These are phyloP conservation scores for Brachyrhaphis roseni DNA, from an alignment of 2,797 vertebrate genomes.

Conservation along the genomic window DNA sequence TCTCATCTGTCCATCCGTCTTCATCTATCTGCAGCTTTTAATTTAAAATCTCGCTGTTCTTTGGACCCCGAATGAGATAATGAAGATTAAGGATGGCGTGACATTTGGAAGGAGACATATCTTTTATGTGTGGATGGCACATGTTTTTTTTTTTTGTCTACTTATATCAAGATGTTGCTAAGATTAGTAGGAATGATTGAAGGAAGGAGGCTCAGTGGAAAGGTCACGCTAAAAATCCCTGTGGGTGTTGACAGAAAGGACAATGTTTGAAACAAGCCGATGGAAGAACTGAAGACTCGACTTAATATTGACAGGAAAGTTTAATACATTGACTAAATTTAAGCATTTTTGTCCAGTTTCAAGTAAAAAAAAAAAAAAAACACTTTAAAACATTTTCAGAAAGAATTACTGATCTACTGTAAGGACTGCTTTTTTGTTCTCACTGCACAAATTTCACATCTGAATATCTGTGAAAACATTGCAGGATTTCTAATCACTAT, in stretches of 20 bases:
- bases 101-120: constrained; percentile 58
- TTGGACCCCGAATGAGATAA: constrained; percentile 45
- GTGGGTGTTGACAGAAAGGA: constrained; percentile 42
- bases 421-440: not conserved
- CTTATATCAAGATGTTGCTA: constrained; percentile 39
- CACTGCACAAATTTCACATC: not conserved
- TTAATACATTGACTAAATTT: not conserved
- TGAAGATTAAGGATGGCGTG: constrained; percentile 64
- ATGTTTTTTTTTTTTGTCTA: not conserved
- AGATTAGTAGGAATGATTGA: constrained; percentile 38
- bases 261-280: constrained; percentile 8
- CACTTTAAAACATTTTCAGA: not conserved
- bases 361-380: not conserved
- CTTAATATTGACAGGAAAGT: not conserved
- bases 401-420: not conserved
- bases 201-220: constrained; percentile 25
- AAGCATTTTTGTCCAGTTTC: not conserved
- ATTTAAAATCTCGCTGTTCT: constrained; percentile 44
- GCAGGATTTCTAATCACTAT: not conserved
- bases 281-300: not conserved
- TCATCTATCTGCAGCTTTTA: constrained; percentile 30
- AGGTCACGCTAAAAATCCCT: constrained; percentile 47
- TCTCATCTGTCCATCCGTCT: constrained; percentile 25
- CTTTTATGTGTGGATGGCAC: constrained; percentile 25
- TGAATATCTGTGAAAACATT: not conserved